phyloP scores from a whole-genome alignment of 2,888 invertebrate genomes.

The Zhuqinia jingwanae region DNA sequence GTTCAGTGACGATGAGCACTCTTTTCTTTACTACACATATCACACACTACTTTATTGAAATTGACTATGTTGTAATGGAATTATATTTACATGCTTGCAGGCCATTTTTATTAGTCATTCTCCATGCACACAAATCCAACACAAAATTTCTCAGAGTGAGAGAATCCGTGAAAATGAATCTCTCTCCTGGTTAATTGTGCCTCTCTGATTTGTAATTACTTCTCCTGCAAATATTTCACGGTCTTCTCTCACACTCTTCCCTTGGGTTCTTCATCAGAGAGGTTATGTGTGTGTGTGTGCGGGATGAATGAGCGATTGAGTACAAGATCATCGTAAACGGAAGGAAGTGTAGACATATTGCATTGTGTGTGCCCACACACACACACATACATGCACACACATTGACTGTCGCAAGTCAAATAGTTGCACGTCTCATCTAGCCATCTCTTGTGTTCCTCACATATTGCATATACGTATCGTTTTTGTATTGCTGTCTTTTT shows the following conservation, averaged over 20 bases:
- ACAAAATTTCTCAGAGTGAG: neutral
- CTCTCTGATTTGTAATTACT: constrained; percentile 66
- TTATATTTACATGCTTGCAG: neutral
- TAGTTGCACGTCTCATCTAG: too few relatives aligned
- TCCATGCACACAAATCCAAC: neutral
- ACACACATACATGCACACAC: constrained; percentile 12
- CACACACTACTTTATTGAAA: neutral
- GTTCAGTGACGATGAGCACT: too few relatives aligned
- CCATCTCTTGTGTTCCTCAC: too few relatives aligned
- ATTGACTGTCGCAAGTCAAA: neutral
- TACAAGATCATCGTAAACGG: neutral
- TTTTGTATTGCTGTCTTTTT: neutral
- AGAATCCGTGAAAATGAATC: constrained; percentile 51
- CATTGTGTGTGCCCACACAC: constrained; percentile 24
- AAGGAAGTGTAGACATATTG: neutral
- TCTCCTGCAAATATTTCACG: constrained; percentile 40
- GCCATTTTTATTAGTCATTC: constrained; percentile 30
- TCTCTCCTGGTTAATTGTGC: constrained; percentile 63
- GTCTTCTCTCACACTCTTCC: neutral
- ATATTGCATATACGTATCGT: too few relatives aligned
- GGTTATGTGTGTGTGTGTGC: neutral
- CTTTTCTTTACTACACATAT: too few relatives aligned
- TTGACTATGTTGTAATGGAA: neutral
- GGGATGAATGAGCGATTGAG: neutral
- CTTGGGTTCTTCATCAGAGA: neutral